These are phyloP conservation scores for Onychomys torridus DNA, from an alignment of 2,797 vertebrate species.

Conservation along the genomic window DNA sequence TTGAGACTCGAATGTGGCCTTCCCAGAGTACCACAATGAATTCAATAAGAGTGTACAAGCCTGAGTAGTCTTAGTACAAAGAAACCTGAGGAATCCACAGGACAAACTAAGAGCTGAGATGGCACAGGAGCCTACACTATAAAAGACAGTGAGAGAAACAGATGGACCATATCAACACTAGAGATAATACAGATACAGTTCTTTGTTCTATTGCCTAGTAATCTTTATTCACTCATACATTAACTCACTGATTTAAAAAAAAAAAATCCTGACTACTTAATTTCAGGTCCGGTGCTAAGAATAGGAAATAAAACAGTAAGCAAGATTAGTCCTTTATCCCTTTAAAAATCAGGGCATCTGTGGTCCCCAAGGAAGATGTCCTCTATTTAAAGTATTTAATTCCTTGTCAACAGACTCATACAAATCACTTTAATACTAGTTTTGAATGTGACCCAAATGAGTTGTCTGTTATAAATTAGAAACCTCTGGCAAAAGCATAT, in stretches of 20 bases:
- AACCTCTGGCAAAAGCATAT: slow-evolving; percentile 64
- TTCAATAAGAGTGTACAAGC: not conserved
- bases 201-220: slow-evolving; percentile 1
- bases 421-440: slow-evolving; percentile 71
- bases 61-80: not conserved
- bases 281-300: not conserved
- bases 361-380: slow-evolving; percentile 59
- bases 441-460: slow-evolving; percentile 64
- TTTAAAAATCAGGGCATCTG: slow-evolving; percentile 65
- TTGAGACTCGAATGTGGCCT: not conserved
- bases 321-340: not conserved
- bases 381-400: slow-evolving; percentile 67
- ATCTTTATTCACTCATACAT: not conserved
- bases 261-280: not conserved
- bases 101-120: not conserved
- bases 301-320: not conserved
- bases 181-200: not conserved
- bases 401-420: slow-evolving; percentile 64
- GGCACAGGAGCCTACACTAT: not conserved
- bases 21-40: not conserved
- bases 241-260: not conserved
- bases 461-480: slow-evolving; percentile 76
- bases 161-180: not conserved
- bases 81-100: rapidly evolving
- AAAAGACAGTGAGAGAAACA: not conserved